These are phyloP conservation scores for Leptinotarsa juncta DNA, from an alignment of 2,888 invertebrate species.

Conservation along the genomic window DNA sequence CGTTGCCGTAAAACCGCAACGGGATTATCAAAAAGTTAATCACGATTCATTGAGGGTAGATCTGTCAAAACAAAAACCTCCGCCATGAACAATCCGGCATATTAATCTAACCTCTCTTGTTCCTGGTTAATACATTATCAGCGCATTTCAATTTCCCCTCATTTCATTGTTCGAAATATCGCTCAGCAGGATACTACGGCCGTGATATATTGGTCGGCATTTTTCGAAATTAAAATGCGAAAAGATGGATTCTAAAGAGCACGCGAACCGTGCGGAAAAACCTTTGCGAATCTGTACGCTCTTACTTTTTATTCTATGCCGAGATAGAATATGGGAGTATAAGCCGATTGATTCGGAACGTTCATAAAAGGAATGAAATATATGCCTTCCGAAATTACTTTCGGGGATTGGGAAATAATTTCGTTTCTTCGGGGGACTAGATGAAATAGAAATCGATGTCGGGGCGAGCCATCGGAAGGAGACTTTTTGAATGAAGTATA, in stretches of 20 bases:
- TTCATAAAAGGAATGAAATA: constrained; percentile 25
- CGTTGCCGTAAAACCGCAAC: neutral
- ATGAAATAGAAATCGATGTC: neutral
- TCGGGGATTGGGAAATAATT: constrained; percentile 19
- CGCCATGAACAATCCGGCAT: constrained; percentile 30
- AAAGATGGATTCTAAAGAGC: constrained; percentile 54
- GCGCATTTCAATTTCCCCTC: constrained; percentile 44
- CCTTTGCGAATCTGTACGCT: constrained; percentile 48
- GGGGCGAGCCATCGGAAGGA: neutral
- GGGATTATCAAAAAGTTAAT: constrained; percentile 33
- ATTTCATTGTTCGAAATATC: constrained; percentile 33
- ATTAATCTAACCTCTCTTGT: constrained; percentile 41
- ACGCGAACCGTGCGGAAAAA: constrained; percentile 52
- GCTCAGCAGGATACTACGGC: constrained; percentile 16
- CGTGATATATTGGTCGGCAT: constrained; percentile 41
- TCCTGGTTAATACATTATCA: constrained; percentile 43
- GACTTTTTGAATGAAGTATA: no score
- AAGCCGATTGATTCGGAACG: constrained; percentile 51
- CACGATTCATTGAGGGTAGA: constrained; percentile 35
- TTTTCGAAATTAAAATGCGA: constrained; percentile 58
- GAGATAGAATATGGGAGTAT: constrained; percentile 36
- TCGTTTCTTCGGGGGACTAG: constrained; percentile 7
- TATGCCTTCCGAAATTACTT: constrained; percentile 21
- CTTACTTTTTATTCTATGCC: constrained; percentile 46
- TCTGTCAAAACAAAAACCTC: constrained; percentile 34